Conservation (phyloP, 2,113 vertebrate species). For the Neopipo cinnamomea region DNA sequence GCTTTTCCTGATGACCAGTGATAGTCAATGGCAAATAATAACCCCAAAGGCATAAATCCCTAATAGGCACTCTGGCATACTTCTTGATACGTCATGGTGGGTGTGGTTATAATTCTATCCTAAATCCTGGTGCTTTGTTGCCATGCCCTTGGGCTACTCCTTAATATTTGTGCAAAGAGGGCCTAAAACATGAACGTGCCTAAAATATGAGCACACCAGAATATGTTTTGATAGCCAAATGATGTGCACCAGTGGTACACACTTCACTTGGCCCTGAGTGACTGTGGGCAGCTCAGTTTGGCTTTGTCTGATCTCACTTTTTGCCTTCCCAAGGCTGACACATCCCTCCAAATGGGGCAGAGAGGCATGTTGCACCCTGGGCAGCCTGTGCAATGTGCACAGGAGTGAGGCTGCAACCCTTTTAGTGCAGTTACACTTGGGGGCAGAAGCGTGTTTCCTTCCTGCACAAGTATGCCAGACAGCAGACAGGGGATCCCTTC, state of each 20-base stretch:
- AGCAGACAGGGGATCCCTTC: not conserved
- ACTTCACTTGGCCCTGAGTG: not conserved
- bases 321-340: not conserved
- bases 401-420: not conserved
- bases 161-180: not conserved
- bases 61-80: not conserved
- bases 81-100: not conserved
- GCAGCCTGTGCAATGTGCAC: not conserved
- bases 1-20: not conserved
- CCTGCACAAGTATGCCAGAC: not conserved
- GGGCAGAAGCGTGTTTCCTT: not conserved
- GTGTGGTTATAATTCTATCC: not conserved
- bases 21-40: not conserved
- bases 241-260: not conserved
- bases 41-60: not conserved
- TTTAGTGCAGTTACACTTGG: not conserved
- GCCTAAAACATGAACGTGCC: not conserved
- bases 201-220: not conserved
- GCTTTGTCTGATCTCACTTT: not conserved
- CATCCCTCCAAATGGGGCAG: not conserved
- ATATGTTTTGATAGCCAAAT: not conserved
- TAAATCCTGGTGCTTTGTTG: not conserved
- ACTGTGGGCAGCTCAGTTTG: not conserved
- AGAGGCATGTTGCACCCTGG: fast-evolving
- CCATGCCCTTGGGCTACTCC: not conserved